phyloP scores from a whole-genome alignment of 2,888 invertebrate genomes.

The Embidobia sp. region DNA sequence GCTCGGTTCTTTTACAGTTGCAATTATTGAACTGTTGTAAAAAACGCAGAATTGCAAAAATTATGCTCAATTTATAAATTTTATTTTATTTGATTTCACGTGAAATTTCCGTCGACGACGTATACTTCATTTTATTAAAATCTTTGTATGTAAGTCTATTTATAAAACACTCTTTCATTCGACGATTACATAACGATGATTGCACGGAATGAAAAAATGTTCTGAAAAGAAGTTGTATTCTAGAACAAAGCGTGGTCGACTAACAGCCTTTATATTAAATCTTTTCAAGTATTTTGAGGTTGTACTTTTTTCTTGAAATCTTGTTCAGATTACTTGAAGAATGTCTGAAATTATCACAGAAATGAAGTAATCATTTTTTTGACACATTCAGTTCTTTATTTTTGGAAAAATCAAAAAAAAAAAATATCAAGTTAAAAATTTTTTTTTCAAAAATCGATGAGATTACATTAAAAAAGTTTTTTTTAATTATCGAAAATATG shows the following conservation, averaged over 20 bases:
- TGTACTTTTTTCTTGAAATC: constrained; percentile 48
- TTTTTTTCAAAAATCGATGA: too few species aligned
- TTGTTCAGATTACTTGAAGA: constrained; percentile 38
- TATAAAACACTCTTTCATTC: constrained; percentile 47
- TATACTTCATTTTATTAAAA: constrained; percentile 25
- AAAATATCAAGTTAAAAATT: too few species aligned
- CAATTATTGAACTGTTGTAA: too few species aligned
- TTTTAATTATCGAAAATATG: too few species aligned
- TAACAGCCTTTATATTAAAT: constrained; percentile 57
- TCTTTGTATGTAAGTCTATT: constrained; percentile 51
- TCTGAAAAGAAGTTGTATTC: constrained; percentile 43
- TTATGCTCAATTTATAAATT: too few species aligned
- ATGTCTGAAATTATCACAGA: constrained; percentile 18
- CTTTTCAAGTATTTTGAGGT: constrained; percentile 51
- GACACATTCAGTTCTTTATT: too few species aligned
- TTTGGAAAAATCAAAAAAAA: too few species aligned
- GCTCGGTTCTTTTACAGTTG: too few species aligned
- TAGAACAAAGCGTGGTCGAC: constrained; percentile 47
- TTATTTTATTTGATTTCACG: too few species aligned
- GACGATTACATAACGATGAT: constrained; percentile 49
- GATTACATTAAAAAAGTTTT: too few species aligned
- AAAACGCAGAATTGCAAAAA: too few species aligned
- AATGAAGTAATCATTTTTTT: background rate
- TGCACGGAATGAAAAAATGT: constrained; percentile 48
- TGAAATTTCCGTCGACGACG: constrained; percentile 17